Evolutionary conservation across 2,888 invertebrate genomes (phyloP), one percentile per base, ranked within the genome.

Genomic region (Drosophila cracens): DNA sequence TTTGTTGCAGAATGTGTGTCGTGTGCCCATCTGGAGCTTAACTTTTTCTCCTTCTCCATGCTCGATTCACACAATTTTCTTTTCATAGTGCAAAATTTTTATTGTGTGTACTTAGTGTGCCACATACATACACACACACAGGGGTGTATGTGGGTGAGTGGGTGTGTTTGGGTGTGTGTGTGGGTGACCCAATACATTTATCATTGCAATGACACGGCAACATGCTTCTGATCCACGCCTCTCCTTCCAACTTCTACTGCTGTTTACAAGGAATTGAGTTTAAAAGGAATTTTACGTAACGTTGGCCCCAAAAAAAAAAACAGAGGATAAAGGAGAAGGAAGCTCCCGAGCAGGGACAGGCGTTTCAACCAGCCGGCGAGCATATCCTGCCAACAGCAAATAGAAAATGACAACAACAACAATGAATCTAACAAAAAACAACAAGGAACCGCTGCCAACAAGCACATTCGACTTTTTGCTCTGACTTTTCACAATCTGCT

Each of bases 121-220:
- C 48, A 34, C 33, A 18, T 18, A 31, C 38, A 31, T 31, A 38
- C 38, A 38, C 8, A 8, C 8, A 18, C 8, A 38, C 38, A 18
- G 1, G 62, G 49, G 46, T 61, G 36, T 40, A 27, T n/a, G 13
- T 40, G 11, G 34, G 49, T 43, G 63, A 49, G 40, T 65, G 52
- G 7, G 64, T 16, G 25, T 16, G 7, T 46, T 43, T 51, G 52
- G 43, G 40, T 57, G 33, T 46, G 49, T 46, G 46, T 62, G 38
- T 70, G 36, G 68, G 68, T 67, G 74, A 70, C 76, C 73, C 73
- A 88, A 90, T 87, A 86, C 89, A 87, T 87, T 90, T 87, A 90
- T 90, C 87, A 83, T 87, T 77, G 87, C 84, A 83, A 87, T 89
- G 87, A 90, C 84, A 88, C 79, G 76, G 87, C 81, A 81, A 72